Evolutionary conservation across 2,797 vertebrate genomes (phyloP), one percentile per base, ranked within the genome.

Genomic region (Phoebastria nigripes): DNA sequence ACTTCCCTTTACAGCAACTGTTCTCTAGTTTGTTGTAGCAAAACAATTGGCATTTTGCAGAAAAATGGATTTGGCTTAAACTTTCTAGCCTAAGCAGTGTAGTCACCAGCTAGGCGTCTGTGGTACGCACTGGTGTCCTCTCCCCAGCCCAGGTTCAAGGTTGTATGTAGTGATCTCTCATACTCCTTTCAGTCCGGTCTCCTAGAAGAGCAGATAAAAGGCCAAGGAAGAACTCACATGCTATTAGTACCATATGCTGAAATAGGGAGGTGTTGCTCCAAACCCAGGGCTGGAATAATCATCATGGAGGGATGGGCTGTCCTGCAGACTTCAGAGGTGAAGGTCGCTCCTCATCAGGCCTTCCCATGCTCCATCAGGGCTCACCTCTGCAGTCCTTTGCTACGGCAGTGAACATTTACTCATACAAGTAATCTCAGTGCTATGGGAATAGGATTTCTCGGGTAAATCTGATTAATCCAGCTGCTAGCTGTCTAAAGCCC

Each of bases 251-350:
- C 19, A 28, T 25, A 49, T 16, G 46, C 39, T 59, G 54, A 72
- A 82, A 66, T 1, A 22, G 11, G 7, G 5, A 88, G 54, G 6
- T 33, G n/a, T 6, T 82, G 42, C 46, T 47, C 29, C 62, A 73
- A 80, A 70, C 18, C 72, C 12, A 61, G 29, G 39, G 37, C 59
- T 74, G 67, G 12, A 85, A 71, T 37, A 67, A 76, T 46, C 37
- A 19, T 0, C 26, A 16, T 3, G 31, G 59, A 79, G 8, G 7
- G 31, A 72, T 0, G 3, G 61, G n/a, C 4, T 47, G n/a, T 25
- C 20, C 62, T 88, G 31, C 21, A 82, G 55, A 76, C 18, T 35
- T 78, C 44, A 24, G 72, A 54, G 26, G 12, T 26, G 33, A 67
- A 72, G 70, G 15, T 33, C 7, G 4, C 14, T 52, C 39, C 47